Base-by-base conservation (phyloP, 2,888 invertebrate species). In the Pediacus dermestoides region DNA sequence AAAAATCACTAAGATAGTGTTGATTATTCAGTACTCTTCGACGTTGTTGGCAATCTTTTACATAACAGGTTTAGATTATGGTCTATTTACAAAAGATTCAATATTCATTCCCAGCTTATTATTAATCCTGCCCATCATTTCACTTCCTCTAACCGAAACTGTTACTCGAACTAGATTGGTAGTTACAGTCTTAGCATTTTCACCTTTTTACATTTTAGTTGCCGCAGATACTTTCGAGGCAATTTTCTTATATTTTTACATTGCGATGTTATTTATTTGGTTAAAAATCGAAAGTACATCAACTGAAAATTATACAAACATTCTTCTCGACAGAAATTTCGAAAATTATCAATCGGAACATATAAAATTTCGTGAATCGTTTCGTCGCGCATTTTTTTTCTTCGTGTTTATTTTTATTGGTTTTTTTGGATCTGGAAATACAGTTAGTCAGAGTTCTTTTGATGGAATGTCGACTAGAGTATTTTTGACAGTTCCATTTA, bases 391-490 rank as follows among this genome's bases (percentile, higher is more conserved):
- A 2, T 43, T 43, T 31, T 40, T 39, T 25, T 46, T 40, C 10
- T 26, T 51, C 15, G 28, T 28, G 1, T 86, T 90, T 54, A 84
- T 89, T 22, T 75, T 92, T 46, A 68, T 88, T n/a, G n/a, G n/a
- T n/a, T n/a, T n/a, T n/a, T n/a, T n/a, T n/a, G n/a, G n/a, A n/a
- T n/a, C n/a, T n/a, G n/a, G n/a, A n/a, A n/a, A n/a, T n/a, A n/a
- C n/a, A n/a, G n/a, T n/a, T n/a, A n/a, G n/a, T n/a, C n/a, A 52
- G 85, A 88, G 18, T 94, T 94, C 67, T 96, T 95, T 67, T 69
- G 93, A 96, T 74, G 88, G 94, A 0, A 80, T 85, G 58, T 88
- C 91, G 74, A 87, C 91, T 13, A 81, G 86, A 35, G 88, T 91
- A 60, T 95, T 93, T 60, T 73, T 94, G 4, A 87, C 91, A 1